Conservation (phyloP, 2,797 vertebrate species). For the Luscinia megarhynchos region DNA sequence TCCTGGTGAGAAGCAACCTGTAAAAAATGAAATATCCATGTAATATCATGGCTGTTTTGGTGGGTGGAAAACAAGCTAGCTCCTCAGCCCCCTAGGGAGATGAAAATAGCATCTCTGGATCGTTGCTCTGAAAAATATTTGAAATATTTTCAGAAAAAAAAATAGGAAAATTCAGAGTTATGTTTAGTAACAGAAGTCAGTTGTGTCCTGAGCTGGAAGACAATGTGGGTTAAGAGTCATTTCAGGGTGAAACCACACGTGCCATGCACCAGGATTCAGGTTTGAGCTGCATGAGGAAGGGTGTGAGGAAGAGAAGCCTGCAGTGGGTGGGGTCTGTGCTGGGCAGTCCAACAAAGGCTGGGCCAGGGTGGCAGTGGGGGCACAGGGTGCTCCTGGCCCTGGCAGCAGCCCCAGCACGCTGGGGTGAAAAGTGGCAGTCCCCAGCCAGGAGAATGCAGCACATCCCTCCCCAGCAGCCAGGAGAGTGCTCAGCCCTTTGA, state of each 20-base stretch:
- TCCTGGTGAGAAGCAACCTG: background rate
- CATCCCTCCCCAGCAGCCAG: accelerated
- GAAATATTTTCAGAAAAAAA: constrained; percentile 16
- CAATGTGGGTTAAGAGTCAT: background rate
- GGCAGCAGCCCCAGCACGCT: accelerated
- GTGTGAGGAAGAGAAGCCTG: background rate
- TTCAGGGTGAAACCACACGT: background rate
- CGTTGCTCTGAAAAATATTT: constrained; percentile 41
- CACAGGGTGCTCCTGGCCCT: accelerated
- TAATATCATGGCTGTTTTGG: background rate
- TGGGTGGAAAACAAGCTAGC: background rate
- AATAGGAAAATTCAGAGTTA: background rate
- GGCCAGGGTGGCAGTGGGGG: background rate
- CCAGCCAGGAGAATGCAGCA: accelerated
- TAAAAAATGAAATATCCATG: background rate
- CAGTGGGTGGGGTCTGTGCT: background rate
- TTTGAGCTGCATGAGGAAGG: accelerated
- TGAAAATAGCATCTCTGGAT: constrained; percentile 37
- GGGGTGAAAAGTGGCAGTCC: accelerated
- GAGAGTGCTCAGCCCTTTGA: background rate
- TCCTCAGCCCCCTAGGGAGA: constrained; percentile 14
- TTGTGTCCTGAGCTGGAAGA: background rate
- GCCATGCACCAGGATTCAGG: accelerated
- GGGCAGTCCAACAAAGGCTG: background rate
- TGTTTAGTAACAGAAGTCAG: background rate